Conservation (phyloP, 30 jellyfish, hydroid and myxozoan genomes). For the Hydractinia echinata region DNA sequence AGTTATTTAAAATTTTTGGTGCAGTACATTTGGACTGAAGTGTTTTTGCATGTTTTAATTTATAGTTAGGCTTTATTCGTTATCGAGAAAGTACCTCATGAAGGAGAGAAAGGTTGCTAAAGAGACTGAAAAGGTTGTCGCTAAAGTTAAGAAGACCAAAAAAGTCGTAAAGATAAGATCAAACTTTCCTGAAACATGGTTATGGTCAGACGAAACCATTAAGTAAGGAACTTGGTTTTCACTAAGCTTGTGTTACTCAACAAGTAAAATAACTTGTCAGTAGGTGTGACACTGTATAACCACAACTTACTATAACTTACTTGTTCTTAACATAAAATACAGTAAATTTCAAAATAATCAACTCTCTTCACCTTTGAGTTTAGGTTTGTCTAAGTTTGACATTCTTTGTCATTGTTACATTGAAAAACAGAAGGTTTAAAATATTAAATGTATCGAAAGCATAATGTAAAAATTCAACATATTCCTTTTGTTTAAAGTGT, state of each 20-base stretch:
- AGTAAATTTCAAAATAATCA: neutral
- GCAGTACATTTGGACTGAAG: neutral
- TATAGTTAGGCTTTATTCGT: neutral
- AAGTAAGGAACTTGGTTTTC: neutral
- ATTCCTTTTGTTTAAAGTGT: too few species aligned
- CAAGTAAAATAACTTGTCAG: neutral
- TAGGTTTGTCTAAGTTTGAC: neutral
- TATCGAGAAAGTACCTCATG: neutral
- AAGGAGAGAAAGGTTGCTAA: neutral
- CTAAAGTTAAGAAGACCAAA: too few species aligned
- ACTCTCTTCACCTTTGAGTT: neutral
- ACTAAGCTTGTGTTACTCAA: neutral
- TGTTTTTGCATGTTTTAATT: too few species aligned
- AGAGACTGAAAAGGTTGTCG: too few species aligned
- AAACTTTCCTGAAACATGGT: slow-evolving; percentile 89
- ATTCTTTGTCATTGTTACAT: neutral
- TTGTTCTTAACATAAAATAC: neutral
- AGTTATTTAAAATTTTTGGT: neutral
- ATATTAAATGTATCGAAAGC: too few species aligned
- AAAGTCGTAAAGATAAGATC: slow-evolving; percentile 37
- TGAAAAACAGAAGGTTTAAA: too few species aligned
- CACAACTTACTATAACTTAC: neutral
- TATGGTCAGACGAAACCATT: slow-evolving; percentile 72
- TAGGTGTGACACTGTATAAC: neutral
- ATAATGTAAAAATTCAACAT: neutral